Evolutionary conservation across 2,888 invertebrate genomes (phyloP), one percentile per base, ranked within the genome.

Genomic region (Cephus spinipes): DNA sequence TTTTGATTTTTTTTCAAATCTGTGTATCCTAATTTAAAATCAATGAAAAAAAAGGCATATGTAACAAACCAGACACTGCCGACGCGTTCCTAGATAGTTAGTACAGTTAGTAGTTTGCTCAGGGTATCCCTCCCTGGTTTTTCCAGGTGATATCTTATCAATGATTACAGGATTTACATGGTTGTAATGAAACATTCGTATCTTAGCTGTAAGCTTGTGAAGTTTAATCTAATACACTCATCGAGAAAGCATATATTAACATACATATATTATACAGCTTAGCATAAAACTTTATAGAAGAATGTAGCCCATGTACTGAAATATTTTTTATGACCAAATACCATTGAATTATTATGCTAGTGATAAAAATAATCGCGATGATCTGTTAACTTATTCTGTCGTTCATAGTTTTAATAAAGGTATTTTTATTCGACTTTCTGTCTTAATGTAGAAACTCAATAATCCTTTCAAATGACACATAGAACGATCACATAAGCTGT

Each of bases 381-480:
- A 75, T 76, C 79, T 80, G 76, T 80, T 82, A 76, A 82, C 77
- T 82, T 81, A 83, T 79, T 84, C 83, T 83, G 83, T 79, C 74
- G 73, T 78, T 76, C 68, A 73, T 78, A 80, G 73, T 77, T 81
- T 80, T 76, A 81, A 84, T 84, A 80, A 81, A 81, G 31, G 12
- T 71, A 33, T 71, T 71, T 71, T 71, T 71, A 71, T 32, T 71
- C 71, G 33, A 71, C 33, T 71, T 15, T 33, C 12, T 55, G 23
- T 23, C 55, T 55, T 55, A 55, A 15, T 55, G 15, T 55, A 55
- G 55, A 55, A 55, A 55, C 9, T 55, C 23, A 55, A 55, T 55
- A 23, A 55, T 23, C 55, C 55, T 55, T 55, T 55, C 55, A 23
- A 55, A 15, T 6, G 23, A 40, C 23, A 1, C 40, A 40, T 6